Evolutionary conservation across 2,888 invertebrate species (phyloP).

Genomic region (Apantesis nais): DNA sequence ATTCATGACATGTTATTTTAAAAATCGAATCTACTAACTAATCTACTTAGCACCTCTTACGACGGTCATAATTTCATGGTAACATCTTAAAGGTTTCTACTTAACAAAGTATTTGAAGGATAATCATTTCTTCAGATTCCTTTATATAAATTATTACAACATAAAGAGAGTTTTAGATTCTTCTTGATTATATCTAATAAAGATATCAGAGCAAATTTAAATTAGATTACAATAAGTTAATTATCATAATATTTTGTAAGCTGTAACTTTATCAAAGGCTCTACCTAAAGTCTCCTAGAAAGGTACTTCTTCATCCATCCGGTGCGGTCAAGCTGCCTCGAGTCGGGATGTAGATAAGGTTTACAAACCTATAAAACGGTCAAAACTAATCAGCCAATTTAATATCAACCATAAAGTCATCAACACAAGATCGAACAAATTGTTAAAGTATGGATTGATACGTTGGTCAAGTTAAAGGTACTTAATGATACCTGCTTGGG

Average conservation of each 20-base stretch:
- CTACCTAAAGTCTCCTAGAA: slow-evolving; percentile 49
- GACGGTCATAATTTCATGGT: slow-evolving; percentile 44
- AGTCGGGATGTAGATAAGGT: slow-evolving; percentile 69
- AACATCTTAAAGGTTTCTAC: too few species aligned
- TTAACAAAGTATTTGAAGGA: neutral
- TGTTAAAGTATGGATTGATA: slow-evolving; percentile 12
- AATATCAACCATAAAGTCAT: slow-evolving; percentile 35
- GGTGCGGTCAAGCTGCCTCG: slow-evolving; percentile 66
- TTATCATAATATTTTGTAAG: neutral
- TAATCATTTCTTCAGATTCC: neutral
- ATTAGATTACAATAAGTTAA: neutral
- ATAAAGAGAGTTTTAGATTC: neutral
- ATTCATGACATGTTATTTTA: slow-evolving; percentile 69
- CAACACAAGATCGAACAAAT: neutral
- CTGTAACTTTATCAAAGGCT: slow-evolving; percentile 20
- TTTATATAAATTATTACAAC: neutral
- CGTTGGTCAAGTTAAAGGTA: slow-evolving; percentile 59
- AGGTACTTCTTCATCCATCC: slow-evolving; percentile 54
- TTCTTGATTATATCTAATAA: neutral
- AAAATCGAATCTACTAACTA: slow-evolving; percentile 54
- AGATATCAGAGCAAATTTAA: neutral
- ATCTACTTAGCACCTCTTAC: slow-evolving; percentile 66
- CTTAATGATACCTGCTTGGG: slow-evolving; percentile 72
- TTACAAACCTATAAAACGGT: slow-evolving; percentile 35
- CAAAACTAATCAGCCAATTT: neutral